phyloP scores from a whole-genome alignment of 2,797 vertebrate species.

The Sphaeramia orbicularis region DNA sequence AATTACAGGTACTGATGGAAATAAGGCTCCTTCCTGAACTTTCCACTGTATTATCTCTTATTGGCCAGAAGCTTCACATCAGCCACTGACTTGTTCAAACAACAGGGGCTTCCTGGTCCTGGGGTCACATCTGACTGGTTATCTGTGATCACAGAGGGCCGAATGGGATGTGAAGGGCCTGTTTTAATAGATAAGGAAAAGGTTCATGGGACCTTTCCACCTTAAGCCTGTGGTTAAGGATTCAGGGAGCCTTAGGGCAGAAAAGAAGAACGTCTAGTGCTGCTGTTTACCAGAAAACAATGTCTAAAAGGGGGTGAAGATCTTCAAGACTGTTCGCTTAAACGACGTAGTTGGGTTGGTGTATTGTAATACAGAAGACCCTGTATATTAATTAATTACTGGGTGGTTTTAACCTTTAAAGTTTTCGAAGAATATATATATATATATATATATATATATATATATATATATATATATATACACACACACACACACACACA shows the following conservation, averaged over 20 bases:
- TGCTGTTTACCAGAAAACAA: slow-evolving; percentile 14
- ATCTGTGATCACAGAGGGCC: slow-evolving; percentile 51
- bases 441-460: too few relatives aligned
- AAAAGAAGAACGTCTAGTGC: slow-evolving; percentile 6
- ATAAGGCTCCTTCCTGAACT: slow-evolving; percentile 55
- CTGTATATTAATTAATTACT: too few relatives aligned
- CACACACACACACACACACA: too few relatives aligned
- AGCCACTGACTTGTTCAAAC: slow-evolving; percentile 71
- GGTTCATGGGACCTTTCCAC: slow-evolving; percentile 19
- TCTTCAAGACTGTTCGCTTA: background rate
- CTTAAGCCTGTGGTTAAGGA: slow-evolving; percentile 31
- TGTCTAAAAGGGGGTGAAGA: background rate
- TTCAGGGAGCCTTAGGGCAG: background rate
- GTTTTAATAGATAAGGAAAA: slow-evolving; percentile 35
- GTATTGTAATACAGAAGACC: background rate
- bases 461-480: too few relatives aligned
- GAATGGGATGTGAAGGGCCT: slow-evolving; percentile 21
- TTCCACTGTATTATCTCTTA: slow-evolving; percentile 76
- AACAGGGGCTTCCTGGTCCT: slow-evolving; percentile 58
- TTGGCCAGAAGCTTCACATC: slow-evolving; percentile 68
- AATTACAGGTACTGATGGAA: slow-evolving; percentile 79
- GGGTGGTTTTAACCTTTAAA: too few relatives aligned
- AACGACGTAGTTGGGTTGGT: background rate
- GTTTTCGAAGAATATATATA: too few relatives aligned
- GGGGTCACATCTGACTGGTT: slow-evolving; percentile 44